phyloP scores from a whole-genome alignment of 2,888 invertebrate genomes.

The Dione juno region DNA sequence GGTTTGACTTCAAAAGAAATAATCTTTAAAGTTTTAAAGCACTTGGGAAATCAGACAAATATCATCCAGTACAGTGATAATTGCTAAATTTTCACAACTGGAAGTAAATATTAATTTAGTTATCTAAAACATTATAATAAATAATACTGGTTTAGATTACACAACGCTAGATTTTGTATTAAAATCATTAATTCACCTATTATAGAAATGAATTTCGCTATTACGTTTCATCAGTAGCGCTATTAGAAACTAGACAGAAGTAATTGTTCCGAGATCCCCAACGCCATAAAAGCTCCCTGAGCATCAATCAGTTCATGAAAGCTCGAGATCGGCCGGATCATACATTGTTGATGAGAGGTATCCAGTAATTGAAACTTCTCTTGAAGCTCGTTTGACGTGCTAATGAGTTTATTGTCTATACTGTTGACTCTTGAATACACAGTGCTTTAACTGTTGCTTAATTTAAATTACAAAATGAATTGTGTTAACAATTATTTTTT shows the following conservation, averaged over 20 bases:
- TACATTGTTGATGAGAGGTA: constrained; percentile 44
- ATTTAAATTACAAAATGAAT: background rate
- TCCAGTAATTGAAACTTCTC: constrained; percentile 45
- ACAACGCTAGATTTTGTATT: background rate
- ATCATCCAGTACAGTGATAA: background rate
- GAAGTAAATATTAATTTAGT: background rate
- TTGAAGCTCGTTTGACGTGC: constrained; percentile 20
- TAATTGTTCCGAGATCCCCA: constrained; percentile 21
- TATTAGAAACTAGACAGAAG: constrained; percentile 17
- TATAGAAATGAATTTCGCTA: background rate
- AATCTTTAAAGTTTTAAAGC: no score
- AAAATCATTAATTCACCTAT: background rate
- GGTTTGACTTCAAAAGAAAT: no score
- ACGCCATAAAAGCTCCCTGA: constrained; percentile 25
- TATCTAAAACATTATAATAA: background rate
- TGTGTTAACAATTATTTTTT: background rate
- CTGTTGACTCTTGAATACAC: constrained; percentile 14
- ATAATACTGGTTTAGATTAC: background rate
- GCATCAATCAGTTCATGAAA: constrained; percentile 37
- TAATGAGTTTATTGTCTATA: constrained; percentile 29
- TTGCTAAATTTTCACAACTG: background rate
- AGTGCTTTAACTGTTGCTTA: background rate
- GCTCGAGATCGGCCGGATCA: constrained; percentile 35
- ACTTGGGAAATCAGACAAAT: background rate
- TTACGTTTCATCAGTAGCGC: constrained; percentile 6